A percentile compares a stretch with the other conserved stretches of the same genome.
These are phyloP conservation scores for Pogonus chalceus DNA, from an alignment of 1,140 invertebrate genomes.

Conservation along the genomic window DNA sequence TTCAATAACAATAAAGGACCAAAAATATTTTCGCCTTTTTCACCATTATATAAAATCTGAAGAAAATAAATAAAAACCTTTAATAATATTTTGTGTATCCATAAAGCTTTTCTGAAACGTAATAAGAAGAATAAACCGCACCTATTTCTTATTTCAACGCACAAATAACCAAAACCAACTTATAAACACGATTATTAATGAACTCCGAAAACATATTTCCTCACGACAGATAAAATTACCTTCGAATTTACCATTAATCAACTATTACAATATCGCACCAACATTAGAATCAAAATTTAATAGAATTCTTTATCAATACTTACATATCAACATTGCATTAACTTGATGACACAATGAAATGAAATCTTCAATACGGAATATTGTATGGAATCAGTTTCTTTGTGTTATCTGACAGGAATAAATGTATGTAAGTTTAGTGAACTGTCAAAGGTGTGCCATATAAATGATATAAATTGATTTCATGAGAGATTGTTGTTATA, in stretches of 20 bases:
- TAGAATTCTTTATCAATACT: not conserved
- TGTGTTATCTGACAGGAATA: not conserved
- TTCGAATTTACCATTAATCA: not conserved
- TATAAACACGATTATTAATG: too few relatives aligned
- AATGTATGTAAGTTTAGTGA: conserved; percentile 2
- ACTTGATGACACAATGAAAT: not conserved
- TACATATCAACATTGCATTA: not conserved
- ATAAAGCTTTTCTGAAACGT: too few relatives aligned
- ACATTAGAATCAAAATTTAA: not conserved
- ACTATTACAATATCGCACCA: not conserved
- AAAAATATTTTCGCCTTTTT: too few relatives aligned
- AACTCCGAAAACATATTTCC: too few relatives aligned
- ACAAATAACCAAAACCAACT: too few relatives aligned
- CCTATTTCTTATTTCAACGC: not conserved
- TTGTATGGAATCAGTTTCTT: conserved; percentile 1
- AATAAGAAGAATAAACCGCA: not conserved
- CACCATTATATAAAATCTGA: too few relatives aligned
- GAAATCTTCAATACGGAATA: not conserved
- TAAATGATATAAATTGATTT: conserved; percentile 6
- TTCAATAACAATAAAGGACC: too few relatives aligned
- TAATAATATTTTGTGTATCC: too few relatives aligned
- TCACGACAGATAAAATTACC: too few relatives aligned
- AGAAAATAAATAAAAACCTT: too few relatives aligned
- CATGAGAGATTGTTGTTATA: not conserved
- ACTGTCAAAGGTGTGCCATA: conserved; percentile 4